Base-by-base conservation (phyloP, 2,888 invertebrate species). In the Andrena chrysosceles region DNA sequence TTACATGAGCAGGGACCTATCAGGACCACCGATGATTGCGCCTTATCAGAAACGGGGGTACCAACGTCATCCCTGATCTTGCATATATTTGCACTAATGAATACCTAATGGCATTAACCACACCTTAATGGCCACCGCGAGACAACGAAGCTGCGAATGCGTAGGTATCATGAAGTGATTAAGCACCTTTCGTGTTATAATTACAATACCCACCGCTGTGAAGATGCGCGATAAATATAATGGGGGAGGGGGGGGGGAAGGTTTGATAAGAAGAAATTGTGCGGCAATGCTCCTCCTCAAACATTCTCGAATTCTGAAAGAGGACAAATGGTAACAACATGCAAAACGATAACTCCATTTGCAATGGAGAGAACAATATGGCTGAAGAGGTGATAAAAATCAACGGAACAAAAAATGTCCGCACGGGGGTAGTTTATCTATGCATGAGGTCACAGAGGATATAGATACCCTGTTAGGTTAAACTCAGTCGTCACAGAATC, bases 21-120 rank as follows among this genome's bases (percentile, higher is more conserved):
- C 26, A 35, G 29, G 29, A 6, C 2, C 31, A 56, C 23, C 16
- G 13, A 16, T 49, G 42, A 8, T 8, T 49, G 26, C 49, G 29
- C 13, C 49, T 74, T 69, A 49, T 48, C 60, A 23, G 59, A 49
- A 29, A 49, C 33, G 26, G 54, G 35, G 49, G 62, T 67, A 33
- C n/a, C 48, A 54, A 26, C 29, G 68, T 70, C 35, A 49, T 7
- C 16, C n/a, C 20, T 13, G 29, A 49, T 59, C 31, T 60, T 20
- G 71, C 31, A 76, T 78, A 48, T 10, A 85, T 84, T 85, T 81
- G 75, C 77, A 81, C 76, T 13, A 49, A 87, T 78, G 64, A 83
- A 68, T 68, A 2, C 26, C 13, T 59, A 62, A 83, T 80, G 71
- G 20, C 26, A 13, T 75, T 72, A 59, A 42, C 4, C 6, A 23